phyloP scores from a whole-genome alignment of 2,797 vertebrate genomes.

The Carduelis carduelis region DNA sequence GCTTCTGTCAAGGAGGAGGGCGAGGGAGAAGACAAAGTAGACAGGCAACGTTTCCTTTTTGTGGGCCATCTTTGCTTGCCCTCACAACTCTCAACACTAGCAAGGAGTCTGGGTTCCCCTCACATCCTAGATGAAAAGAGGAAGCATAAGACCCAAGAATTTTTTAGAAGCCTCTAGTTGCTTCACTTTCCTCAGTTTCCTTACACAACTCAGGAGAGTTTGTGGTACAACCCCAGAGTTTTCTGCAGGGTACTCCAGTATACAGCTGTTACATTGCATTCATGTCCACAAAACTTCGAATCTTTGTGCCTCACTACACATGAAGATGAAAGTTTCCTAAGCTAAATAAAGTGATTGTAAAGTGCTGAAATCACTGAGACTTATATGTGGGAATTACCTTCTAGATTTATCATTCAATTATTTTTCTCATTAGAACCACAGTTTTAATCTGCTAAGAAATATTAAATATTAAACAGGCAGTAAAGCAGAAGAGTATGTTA shows the following conservation, averaged over 20 bases:
- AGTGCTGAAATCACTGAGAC: neutral
- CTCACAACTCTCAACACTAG: neutral
- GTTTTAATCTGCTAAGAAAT: slow-evolving; percentile 31
- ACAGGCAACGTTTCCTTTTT: neutral
- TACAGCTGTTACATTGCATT: neutral
- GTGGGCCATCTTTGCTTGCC: neutral
- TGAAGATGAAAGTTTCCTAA: neutral
- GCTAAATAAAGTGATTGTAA: neutral
- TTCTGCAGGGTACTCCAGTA: neutral
- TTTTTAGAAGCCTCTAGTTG: neutral
- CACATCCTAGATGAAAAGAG: neutral
- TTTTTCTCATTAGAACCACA: slow-evolving; percentile 34
- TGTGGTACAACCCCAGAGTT: neutral
- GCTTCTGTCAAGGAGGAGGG: neutral
- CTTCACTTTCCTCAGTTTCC: neutral
- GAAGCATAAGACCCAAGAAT: neutral
- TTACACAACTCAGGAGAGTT: neutral
- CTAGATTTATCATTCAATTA: slow-evolving; percentile 19
- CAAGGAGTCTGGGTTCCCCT: neutral
- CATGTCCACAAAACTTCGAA: neutral
- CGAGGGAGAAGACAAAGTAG: neutral
- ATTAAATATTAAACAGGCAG: slow-evolving; percentile 21
- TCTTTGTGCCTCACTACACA: neutral
- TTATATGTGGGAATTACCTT: neutral
- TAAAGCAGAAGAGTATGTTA: slow-evolving; percentile 2